Evolutionary conservation across 2,888 invertebrate genomes (phyloP).

Genomic region (Nasonia oneida): DNA sequence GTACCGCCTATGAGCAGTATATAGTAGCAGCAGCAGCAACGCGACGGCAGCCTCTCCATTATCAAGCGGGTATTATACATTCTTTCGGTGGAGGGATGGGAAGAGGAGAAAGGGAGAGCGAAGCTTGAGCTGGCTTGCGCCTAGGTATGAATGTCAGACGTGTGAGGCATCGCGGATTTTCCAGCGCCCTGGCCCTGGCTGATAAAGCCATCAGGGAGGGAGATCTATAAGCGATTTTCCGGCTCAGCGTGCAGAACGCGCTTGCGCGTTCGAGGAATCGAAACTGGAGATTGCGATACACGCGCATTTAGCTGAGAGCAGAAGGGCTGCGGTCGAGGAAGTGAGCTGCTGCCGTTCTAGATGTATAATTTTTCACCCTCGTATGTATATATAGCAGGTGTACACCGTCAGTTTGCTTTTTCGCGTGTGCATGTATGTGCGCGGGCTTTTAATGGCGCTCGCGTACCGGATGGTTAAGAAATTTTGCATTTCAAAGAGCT

Average conservation of each 20-base stretch:
- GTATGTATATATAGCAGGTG: too few relatives aligned
- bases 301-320: not conserved
- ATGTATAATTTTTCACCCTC: not conserved
- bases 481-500: constrained; percentile 52
- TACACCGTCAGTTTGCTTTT: not conserved
- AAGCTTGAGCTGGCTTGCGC: not conserved
- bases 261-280: not conserved
- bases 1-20: not conserved
- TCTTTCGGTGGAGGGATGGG: not conserved
- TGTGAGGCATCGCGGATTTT: constrained; percentile 46
- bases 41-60: not conserved
- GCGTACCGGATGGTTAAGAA: constrained; percentile 31
- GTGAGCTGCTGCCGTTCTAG: not conserved
- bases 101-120: not conserved
- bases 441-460: constrained; percentile 33
- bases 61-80: constrained; percentile 25
- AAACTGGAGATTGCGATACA: not conserved
- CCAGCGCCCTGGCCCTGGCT: constrained; percentile 17
- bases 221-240: constrained; percentile 23
- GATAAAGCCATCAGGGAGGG: constrained; percentile 24
- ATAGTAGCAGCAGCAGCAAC: not conserved
- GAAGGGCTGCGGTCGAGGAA: not conserved
- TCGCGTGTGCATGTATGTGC: not conserved
- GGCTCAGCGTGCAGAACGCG: not conserved
- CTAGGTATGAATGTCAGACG: constrained; percentile 34